Evolutionary conservation across 2,113 vertebrate genomes (phyloP).

Genomic region (Danionella cerebrum): DNA sequence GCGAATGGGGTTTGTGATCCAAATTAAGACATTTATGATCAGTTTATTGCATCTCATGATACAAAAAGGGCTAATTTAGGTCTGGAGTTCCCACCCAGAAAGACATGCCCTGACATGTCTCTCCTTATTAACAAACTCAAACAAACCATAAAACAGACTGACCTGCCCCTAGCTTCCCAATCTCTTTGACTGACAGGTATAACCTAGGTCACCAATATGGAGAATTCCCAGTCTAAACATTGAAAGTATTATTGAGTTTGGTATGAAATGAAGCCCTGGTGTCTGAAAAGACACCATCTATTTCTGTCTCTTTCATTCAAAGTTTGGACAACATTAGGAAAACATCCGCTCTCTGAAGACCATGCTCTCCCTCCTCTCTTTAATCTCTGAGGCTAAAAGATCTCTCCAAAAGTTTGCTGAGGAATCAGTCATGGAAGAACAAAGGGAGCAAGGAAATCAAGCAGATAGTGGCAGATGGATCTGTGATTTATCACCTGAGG

Average conservation of each 20-base stretch:
- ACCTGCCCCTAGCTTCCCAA: slow-evolving; percentile 13
- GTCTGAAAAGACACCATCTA: neutral
- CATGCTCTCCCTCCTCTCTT: slow-evolving; percentile 57
- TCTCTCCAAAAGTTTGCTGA: slow-evolving; percentile 50
- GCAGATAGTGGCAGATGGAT: slow-evolving; percentile 52
- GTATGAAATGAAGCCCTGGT: slow-evolving; percentile 32
- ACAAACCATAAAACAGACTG: neutral
- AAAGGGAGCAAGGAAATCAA: slow-evolving; percentile 60
- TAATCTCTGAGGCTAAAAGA: slow-evolving; percentile 61
- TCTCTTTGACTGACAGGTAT: slow-evolving; percentile 7
- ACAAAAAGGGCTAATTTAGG: neutral
- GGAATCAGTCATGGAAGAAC: slow-evolving; percentile 56
- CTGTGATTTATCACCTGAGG: slow-evolving; percentile 71
- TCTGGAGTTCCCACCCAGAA: neutral
- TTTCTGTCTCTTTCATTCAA: slow-evolving; percentile 44
- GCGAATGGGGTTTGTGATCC: too few species aligned
- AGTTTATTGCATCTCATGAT: neutral
- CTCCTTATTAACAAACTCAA: neutral
- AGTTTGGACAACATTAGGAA: slow-evolving; percentile 64
- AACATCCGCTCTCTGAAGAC: slow-evolving; percentile 71
- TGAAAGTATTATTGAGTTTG: slow-evolving; percentile 7
- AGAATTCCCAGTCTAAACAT: slow-evolving; percentile 26
- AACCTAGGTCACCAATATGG: slow-evolving; percentile 32
- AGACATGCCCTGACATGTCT: slow-evolving; percentile 33
- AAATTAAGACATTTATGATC: neutral